Percentiles rank a stretch among this genome's conserved stretches.
Evolutionary conservation across 2,113 vertebrate species (phyloP).

Genomic region (Hippopotamus amphibius): DNA sequence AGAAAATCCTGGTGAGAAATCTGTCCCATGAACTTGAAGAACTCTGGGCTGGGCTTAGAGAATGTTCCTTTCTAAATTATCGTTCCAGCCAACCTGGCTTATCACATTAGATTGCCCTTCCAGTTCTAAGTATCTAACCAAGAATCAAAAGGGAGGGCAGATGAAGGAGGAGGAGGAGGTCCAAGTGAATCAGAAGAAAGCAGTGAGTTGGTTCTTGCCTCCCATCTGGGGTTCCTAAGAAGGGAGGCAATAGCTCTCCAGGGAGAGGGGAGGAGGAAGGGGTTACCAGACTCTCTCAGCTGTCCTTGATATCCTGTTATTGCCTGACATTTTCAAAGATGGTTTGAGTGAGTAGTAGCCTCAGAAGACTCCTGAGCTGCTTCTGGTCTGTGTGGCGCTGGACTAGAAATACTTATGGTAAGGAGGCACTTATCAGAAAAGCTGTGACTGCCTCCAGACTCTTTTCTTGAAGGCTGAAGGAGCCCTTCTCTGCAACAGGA

Average conservation of each 20-base stretch:
- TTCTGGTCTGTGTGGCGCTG: constrained; percentile 43
- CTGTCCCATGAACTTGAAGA: constrained; percentile 33
- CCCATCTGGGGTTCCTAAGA: not conserved
- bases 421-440: constrained; percentile 29
- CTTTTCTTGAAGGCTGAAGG: constrained; percentile 24
- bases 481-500: constrained; percentile 16
- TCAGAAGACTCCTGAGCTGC: not conserved
- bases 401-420: not conserved
- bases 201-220: constrained; percentile 50
- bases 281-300: not conserved
- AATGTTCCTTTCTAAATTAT: constrained; percentile 41
- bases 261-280: not conserved
- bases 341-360: not conserved
- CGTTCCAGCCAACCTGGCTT: constrained; percentile 8
- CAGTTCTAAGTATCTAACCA: constrained; percentile 45
- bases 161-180: constrained; percentile 23
- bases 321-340: constrained; percentile 43
- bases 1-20: constrained; percentile 51
- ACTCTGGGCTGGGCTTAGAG: constrained; percentile 38
- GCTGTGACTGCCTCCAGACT: not conserved
- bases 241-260: constrained; percentile 5
- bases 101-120: constrained; percentile 38
- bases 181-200: constrained; percentile 51
- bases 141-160: not conserved
- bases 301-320: constrained; percentile 24